phyloP scores from a whole-genome alignment of 2,113 vertebrate species.

The Peucedramus taeniatus region DNA sequence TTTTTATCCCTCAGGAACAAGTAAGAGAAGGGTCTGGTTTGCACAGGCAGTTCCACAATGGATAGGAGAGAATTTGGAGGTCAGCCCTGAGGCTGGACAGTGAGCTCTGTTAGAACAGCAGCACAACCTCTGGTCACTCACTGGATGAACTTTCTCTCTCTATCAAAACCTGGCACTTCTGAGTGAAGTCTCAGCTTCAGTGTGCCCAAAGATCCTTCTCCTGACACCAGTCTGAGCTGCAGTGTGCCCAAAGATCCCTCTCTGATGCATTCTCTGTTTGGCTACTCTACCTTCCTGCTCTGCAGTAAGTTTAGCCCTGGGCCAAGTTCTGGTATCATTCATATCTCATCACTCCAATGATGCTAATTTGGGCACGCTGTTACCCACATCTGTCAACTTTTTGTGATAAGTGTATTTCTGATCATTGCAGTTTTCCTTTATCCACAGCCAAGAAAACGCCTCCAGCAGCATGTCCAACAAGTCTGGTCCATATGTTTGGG shows the following conservation, averaged over 20 bases:
- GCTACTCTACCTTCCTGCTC: background rate
- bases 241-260: background rate
- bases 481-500: background rate
- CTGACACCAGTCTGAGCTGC: background rate
- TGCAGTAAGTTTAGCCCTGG: background rate
- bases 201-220: background rate
- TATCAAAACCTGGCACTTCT: background rate
- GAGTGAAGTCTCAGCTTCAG: background rate
- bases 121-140: background rate
- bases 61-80: background rate
- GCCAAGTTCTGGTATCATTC: background rate
- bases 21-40: background rate
- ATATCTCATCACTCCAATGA: rapidly evolving
- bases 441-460: background rate
- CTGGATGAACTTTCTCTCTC: background rate
- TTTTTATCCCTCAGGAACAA: background rate
- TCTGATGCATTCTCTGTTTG: background rate
- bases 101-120: background rate
- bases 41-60: background rate
- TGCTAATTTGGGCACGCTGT: background rate
- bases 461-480: background rate
- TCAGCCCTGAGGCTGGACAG: background rate
- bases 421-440: background rate
- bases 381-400: background rate
- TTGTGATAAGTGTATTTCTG: background rate